These are phyloP conservation scores for Damaliscus lunatus DNA, from an alignment of 2,113 vertebrate species.

Conservation along the genomic window DNA sequence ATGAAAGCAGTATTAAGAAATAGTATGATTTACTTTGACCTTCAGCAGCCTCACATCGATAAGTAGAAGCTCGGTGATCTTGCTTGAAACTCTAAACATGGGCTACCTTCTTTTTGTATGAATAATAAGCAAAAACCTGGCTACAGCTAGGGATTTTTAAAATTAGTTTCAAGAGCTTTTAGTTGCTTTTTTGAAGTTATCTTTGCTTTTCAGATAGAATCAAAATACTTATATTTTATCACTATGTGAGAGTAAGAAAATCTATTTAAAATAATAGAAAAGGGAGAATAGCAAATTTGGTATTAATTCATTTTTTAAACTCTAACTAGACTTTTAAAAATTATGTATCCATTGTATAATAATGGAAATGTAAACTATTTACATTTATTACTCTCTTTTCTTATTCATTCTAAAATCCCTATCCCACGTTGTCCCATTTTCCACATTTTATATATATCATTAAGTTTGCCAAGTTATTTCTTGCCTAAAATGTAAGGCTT, in stretches of 20 bases:
- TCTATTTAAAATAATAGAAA: neutral
- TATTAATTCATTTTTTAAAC: constrained; percentile 28
- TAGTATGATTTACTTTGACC: neutral
- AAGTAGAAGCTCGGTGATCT: neutral
- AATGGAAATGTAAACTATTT: neutral
- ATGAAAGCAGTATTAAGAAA: neutral
- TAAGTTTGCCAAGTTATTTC: neutral
- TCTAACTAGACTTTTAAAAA: neutral
- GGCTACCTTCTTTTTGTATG: neutral
- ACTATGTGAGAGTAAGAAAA: neutral
- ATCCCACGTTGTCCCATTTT: neutral
- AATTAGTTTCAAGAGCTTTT: neutral
- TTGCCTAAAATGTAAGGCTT: neutral
- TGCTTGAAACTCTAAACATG: neutral
- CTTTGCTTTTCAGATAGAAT: constrained; percentile 18
- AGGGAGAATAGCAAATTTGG: neutral
- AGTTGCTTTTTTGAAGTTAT: neutral
- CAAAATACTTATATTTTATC: constrained; percentile 32
- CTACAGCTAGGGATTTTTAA: neutral
- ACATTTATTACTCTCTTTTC: neutral
- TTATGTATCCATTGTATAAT: neutral
- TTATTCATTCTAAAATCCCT: neutral
- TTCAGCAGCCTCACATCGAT: neutral
- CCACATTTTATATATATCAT: neutral
- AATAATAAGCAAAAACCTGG: neutral